phyloP scores from a whole-genome alignment of 2,888 invertebrate genomes.

The Rhimphoctona megacephalus region DNA sequence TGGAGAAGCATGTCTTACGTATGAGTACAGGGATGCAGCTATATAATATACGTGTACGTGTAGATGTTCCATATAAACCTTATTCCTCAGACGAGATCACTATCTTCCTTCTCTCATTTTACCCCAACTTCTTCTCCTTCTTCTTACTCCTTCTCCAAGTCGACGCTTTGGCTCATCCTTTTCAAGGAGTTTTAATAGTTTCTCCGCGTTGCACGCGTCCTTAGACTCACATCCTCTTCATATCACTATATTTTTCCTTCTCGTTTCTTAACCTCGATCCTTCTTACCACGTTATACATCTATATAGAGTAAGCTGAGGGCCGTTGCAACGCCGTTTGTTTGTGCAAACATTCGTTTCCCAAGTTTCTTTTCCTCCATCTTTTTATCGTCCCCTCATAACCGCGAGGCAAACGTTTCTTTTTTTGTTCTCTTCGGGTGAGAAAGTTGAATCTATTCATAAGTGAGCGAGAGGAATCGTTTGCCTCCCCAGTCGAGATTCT shows the following conservation, averaged over 20 bases:
- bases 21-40: conserved; percentile 25
- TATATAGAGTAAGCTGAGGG: conserved; percentile 9
- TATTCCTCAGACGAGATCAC: conserved; percentile 54
- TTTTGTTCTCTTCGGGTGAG: conserved; percentile 18
- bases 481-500: conserved; percentile 41
- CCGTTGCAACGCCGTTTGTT: conserved; percentile 55
- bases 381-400: conserved; percentile 13
- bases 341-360: conserved; percentile 59
- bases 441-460: conserved; percentile 58
- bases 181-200: conserved; percentile 69
- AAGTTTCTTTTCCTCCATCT: conserved; percentile 33
- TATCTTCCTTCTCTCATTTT: conserved; percentile 26
- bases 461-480: conserved; percentile 51
- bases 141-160: background rate
- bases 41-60: conserved; percentile 23
- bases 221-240: conserved; percentile 17
- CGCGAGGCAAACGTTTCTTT: conserved; percentile 32
- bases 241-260: conserved; percentile 27
- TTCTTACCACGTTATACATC: background rate
- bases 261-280: conserved; percentile 43
- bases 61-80: conserved; percentile 31
- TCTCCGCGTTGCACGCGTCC: conserved; percentile 50
- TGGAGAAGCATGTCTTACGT: conserved; percentile 39
- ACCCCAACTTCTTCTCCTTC: conserved; percentile 10
- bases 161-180: conserved; percentile 47